A percentile compares a stretch with the other conserved stretches of the same genome.
Conservation (phyloP, 2,797 vertebrate species). For the Anguilla megastoma region DNA sequence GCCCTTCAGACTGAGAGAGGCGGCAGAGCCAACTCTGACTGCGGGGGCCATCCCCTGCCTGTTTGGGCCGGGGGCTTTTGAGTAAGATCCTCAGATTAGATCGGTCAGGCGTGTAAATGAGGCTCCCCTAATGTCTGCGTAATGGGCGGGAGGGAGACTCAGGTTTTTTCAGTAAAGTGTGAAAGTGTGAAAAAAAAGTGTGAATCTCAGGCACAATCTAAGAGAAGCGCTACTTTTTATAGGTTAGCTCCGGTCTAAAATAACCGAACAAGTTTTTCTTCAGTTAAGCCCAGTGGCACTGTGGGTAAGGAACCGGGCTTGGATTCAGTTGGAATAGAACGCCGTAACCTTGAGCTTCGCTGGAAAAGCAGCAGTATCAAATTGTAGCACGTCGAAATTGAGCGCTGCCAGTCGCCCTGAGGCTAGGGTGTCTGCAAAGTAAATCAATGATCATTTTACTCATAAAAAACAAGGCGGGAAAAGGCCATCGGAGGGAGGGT, state of each 20-base stretch:
- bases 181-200: background rate
- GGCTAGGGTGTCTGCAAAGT: background rate
- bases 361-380: background rate
- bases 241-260: background rate
- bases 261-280: background rate
- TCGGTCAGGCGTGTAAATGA: constrained; percentile 19
- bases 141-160: background rate
- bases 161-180: background rate
- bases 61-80: constrained; percentile 3
- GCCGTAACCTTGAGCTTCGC: background rate
- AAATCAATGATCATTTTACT: background rate
- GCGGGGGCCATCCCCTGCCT: constrained; percentile 15
- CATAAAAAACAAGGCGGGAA: background rate
- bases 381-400: background rate
- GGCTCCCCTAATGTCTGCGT: background rate
- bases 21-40: constrained; percentile 40
- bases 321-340: background rate
- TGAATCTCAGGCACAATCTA: background rate
- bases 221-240: background rate
- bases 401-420: background rate
- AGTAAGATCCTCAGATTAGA: constrained; percentile 22
- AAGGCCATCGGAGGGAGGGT: background rate
- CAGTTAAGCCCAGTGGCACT: background rate
- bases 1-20: constrained; percentile 57
- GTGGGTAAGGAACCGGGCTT: background rate